These are phyloP conservation scores for Tragelaphus eurycerus DNA, from an alignment of 2,797 vertebrate genomes.

Conservation along the genomic window DNA sequence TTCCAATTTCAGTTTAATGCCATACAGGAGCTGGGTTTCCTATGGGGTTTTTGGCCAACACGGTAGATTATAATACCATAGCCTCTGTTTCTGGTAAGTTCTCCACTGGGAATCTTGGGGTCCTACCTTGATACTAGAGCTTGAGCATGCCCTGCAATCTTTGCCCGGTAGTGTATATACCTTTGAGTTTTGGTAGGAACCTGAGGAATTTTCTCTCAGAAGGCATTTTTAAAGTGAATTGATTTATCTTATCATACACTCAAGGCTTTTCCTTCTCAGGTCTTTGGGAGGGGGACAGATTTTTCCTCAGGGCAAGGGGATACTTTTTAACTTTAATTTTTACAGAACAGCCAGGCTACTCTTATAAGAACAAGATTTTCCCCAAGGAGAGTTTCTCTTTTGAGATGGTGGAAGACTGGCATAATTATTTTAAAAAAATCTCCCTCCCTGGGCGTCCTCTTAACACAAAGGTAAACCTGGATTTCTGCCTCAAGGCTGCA, in stretches of 20 bases:
- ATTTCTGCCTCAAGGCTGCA: neutral
- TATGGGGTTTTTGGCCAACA: neutral
- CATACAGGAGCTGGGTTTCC: neutral
- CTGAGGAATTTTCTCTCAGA: neutral
- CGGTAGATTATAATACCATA: neutral
- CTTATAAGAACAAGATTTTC: constrained; percentile 46
- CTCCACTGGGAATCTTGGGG: neutral
- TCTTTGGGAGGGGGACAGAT: neutral
- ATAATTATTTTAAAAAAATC: constrained; percentile 45
- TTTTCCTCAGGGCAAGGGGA: neutral
- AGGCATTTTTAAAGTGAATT: neutral
- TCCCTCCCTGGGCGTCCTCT: neutral
- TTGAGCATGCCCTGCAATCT: neutral
- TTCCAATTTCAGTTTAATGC: neutral
- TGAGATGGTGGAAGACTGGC: constrained; percentile 33
- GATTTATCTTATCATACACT: neutral
- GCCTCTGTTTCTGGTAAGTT: neutral
- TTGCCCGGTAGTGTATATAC: neutral
- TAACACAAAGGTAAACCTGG: constrained; percentile 24
- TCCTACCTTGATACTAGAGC: neutral
- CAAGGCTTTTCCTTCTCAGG: neutral
- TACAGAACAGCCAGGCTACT: neutral
- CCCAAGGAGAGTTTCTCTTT: constrained; percentile 44
- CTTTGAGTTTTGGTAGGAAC: neutral
- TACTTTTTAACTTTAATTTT: constrained; percentile 39